Evolutionary conservation across 1,140 invertebrate species (phyloP), one percentile per base, ranked within the genome.

Genomic region (Drosophila guanche): DNA sequence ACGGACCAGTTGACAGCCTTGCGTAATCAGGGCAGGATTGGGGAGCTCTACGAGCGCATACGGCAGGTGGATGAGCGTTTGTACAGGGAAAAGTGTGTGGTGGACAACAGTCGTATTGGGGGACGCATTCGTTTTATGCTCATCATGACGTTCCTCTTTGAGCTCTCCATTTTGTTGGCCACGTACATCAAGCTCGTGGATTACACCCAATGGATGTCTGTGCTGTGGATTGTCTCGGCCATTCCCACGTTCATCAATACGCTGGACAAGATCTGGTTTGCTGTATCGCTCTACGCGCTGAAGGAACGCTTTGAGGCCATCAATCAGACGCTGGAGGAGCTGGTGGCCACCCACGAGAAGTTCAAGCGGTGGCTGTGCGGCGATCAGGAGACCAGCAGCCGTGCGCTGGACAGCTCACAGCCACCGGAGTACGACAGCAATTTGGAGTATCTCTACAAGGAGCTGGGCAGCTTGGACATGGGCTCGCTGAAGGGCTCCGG

Each of bases 221-320:
- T 91, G 22, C 41, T 86, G 12, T 91, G 89, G 90, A 22, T 90
- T 7, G 55, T 89, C 4, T 86, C 90, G 3, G 71, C 62, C 12
- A 56, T 91, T 20, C 91, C 91, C 5, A 90, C 90, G 8, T 81
- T 90, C 4, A 76, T 90, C 2, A 91, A 90, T 59, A 79, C 85
- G 1, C 52, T 91, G 20, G 89, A 91, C 29, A 91, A 91, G 68
- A 91, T 91, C 47, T 91, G 90, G 90, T 91, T 91, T 59, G 76
- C 89, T 0, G 76, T 77, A 0, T 83, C 90, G 3, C 33, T 91
- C n/a, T 81, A 75, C 20, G 89, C 86, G 4, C 56, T 91, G 0
- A 89, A 90, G 23, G 71, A 89, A 45, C 85, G 91, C 14, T 91
- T 91, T 7, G 76, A 69, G 27, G 79, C 86, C 4, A 90, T 91